Evolutionary conservation across 2,113 vertebrate species (phyloP).

Genomic region (Aix galericulata): DNA sequence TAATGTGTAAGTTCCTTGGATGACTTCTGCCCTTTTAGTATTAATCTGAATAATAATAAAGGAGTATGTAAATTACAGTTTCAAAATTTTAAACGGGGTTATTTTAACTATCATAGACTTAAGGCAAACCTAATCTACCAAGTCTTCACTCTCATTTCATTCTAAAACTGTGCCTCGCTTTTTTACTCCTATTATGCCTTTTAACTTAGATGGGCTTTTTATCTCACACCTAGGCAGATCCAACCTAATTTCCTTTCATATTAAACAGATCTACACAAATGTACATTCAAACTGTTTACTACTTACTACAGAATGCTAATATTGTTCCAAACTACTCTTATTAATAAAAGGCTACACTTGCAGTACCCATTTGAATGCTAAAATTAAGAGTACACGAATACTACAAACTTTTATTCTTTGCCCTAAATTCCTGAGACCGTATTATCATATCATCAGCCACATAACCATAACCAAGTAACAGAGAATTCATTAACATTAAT

Average conservation of each 20-base stretch:
- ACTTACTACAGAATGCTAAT: background rate
- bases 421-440: constrained; percentile 17
- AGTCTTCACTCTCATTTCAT: constrained; percentile 16
- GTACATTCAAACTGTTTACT: background rate
- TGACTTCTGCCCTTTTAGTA: constrained; percentile 63
- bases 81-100: constrained; percentile 64
- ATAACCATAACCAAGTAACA: constrained; percentile 6
- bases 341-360: background rate
- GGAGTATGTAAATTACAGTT: constrained; percentile 71
- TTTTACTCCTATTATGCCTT: constrained; percentile 17
- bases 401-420: background rate
- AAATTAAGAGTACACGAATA: background rate
- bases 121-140: constrained; percentile 46
- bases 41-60: constrained; percentile 76
- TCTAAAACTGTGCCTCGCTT: constrained; percentile 23
- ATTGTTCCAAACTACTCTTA: constrained; percentile 20
- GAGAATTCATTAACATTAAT: constrained; percentile 8
- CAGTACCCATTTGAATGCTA: background rate
- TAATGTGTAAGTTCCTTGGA: constrained; percentile 26
- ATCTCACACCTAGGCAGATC: constrained; percentile 47
- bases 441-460: background rate
- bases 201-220: constrained; percentile 45
- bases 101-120: constrained; percentile 53
- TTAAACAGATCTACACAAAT: background rate
- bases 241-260: background rate